These are phyloP conservation scores for Carcharodon carcharias DNA, from an alignment of 2,797 vertebrate genomes.

Conservation along the genomic window DNA sequence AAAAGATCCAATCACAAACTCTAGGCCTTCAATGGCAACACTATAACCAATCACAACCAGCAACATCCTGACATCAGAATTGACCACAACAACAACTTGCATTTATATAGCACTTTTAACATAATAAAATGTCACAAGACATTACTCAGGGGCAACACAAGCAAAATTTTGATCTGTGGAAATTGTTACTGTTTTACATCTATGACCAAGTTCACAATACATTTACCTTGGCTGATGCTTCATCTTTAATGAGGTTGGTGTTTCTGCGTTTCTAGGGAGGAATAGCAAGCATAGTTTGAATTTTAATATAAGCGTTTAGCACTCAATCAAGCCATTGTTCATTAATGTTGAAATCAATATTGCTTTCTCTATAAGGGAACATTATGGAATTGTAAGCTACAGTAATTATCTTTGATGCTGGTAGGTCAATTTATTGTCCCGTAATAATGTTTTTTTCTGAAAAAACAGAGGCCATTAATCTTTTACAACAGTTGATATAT, in stretches of 20 bases:
- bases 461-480: not conserved
- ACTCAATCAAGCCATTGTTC: not conserved
- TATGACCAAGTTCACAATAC: not conserved
- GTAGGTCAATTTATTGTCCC: not conserved
- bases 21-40: not conserved
- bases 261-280: no score
- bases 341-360: not conserved
- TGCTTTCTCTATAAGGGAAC: not conserved
- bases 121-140: not conserved
- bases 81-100: not conserved
- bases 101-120: no score
- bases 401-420: not conserved
- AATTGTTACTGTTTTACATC: not conserved
- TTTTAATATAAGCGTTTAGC: not conserved
- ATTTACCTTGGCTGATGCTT: not conserved
- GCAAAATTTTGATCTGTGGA: not conserved
- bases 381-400: not conserved
- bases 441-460: not conserved
- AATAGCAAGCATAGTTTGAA: not conserved
- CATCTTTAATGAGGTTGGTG: not conserved
- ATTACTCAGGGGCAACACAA: not conserved
- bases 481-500: constrained; percentile 3
- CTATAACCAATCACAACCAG: not conserved
- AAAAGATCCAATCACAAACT: not conserved
- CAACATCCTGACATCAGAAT: not conserved